Percentiles rank a stretch among this genome's conserved stretches.
Evolutionary conservation across 2,888 invertebrate species (phyloP).

Genomic region (Caenorhabditis sp.): DNA sequence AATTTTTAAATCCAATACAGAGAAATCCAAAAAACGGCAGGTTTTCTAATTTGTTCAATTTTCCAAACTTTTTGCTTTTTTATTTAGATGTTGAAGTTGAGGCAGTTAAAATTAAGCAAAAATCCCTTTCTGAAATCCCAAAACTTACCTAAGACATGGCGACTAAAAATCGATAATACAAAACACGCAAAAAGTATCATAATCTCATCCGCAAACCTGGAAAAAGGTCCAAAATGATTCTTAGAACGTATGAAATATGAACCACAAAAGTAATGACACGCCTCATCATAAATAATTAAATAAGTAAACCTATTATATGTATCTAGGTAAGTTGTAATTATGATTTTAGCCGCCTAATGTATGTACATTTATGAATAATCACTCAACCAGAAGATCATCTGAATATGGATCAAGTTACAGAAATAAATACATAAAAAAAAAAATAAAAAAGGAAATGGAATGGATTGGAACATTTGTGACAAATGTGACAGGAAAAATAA

Average conservation of each 20-base stretch:
- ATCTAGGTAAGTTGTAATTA: background rate
- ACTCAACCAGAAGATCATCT: background rate
- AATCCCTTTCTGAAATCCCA: too few relatives aligned
- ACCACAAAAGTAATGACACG: too few relatives aligned
- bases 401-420: background rate
- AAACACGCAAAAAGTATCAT: background rate
- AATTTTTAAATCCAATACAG: too few relatives aligned
- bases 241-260: too few relatives aligned
- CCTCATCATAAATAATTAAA: background rate
- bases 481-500: background rate
- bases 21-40: too few relatives aligned
- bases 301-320: background rate
- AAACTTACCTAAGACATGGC: conserved; percentile 6
- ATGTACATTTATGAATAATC: background rate
- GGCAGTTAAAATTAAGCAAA: too few relatives aligned
- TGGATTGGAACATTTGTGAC: background rate
- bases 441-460: background rate
- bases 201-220: background rate
- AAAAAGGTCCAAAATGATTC: too few relatives aligned
- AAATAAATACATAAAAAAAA: background rate
- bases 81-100: too few relatives aligned
- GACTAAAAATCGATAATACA: background rate
- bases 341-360: background rate
- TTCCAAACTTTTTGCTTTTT: too few relatives aligned
- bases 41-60: too few relatives aligned